Percentiles rank a stretch among this genome's conserved stretches.
Conservation (phyloP, 2,888 invertebrate species). For the Macrophya annulata region DNA sequence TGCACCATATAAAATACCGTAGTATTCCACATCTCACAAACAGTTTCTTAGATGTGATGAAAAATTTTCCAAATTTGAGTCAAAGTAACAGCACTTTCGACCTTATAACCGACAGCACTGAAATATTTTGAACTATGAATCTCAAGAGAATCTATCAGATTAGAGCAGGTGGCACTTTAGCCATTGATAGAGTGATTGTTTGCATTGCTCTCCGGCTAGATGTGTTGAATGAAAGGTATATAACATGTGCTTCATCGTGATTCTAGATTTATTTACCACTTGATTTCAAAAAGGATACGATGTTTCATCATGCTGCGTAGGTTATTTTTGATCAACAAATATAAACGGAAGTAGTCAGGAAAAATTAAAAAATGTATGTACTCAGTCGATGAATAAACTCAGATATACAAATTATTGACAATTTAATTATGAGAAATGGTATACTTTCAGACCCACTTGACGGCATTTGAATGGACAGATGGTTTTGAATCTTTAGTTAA, state of each 20-base stretch:
- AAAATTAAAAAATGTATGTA: background rate
- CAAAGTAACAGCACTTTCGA: background rate
- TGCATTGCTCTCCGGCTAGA: conserved; percentile 44
- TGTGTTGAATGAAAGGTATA: background rate
- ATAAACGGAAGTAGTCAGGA: background rate
- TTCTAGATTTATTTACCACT: conserved; percentile 25
- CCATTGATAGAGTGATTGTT: conserved; percentile 51
- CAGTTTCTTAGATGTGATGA: background rate
- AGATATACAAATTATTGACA: background rate
- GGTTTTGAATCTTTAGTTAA: background rate
- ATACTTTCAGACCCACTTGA: background rate
- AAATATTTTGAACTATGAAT: conserved; percentile 22
- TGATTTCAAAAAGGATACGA: background rate
- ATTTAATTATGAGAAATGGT: background rate
- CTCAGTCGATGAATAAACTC: background rate
- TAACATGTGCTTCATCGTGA: conserved; percentile 36
- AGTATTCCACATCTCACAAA: conserved; percentile 41
- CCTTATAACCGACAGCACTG: background rate
- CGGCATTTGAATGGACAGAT: background rate
- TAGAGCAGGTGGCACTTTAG: conserved; percentile 47
- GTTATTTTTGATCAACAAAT: background rate
- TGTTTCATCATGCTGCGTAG: background rate
- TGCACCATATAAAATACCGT: background rate
- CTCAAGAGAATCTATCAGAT: conserved; percentile 21
- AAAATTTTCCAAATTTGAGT: background rate